Evolutionary conservation across 2,888 invertebrate species (phyloP).

Genomic region (Rhaphigaster nebulosa): DNA sequence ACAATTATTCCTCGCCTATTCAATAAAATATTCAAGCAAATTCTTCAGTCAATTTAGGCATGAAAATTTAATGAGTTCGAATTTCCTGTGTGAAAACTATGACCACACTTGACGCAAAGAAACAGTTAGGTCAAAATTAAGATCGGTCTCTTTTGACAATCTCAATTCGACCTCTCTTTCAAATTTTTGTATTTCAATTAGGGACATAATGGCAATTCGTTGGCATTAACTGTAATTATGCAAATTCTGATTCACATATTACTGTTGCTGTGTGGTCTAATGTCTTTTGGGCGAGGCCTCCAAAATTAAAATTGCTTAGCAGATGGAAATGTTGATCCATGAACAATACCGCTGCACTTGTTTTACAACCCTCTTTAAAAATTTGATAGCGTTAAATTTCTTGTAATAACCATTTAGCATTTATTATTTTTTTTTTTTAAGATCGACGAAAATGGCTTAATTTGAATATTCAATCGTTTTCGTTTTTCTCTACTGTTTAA

Average conservation of each 20-base stretch:
- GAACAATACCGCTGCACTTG: conserved; percentile 9
- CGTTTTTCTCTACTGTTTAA: no score
- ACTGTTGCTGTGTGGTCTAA: conserved; percentile 43
- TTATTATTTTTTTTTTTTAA: no score
- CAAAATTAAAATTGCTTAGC: conserved; percentile 24
- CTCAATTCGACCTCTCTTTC: conserved; percentile 15
- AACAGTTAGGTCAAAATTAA: neutral
- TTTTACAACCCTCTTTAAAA: neutral
- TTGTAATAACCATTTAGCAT: no score
- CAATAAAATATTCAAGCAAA: neutral
- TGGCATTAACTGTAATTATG: conserved; percentile 45
- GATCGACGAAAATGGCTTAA: no score
- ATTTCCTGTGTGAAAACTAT: neutral
- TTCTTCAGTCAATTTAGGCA: neutral
- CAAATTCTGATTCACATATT: conserved; percentile 21
- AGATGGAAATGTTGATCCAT: neutral
- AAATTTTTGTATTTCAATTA: conserved; percentile 43
- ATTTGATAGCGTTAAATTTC: neutral
- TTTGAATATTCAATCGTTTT: no score
- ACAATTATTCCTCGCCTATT: neutral
- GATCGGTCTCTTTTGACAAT: neutral
- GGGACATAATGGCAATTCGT: conserved; percentile 15
- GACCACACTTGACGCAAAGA: neutral
- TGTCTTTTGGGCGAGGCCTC: conserved; percentile 29
- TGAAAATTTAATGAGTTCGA: neutral